phyloP scores from a whole-genome alignment of 2,797 vertebrate genomes.

The Phrynocephalus vlangalii region DNA sequence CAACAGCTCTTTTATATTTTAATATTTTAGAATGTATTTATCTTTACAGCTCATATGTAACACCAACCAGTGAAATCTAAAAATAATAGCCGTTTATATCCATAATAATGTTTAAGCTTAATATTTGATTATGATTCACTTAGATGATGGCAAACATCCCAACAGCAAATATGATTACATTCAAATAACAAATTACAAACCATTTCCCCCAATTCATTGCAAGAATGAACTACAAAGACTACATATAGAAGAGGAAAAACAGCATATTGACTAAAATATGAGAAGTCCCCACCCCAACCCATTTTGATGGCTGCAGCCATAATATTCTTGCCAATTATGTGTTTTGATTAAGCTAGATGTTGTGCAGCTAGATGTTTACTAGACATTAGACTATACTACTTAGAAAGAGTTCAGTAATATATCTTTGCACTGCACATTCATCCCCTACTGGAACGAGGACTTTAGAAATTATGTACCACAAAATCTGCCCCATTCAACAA shows the following conservation, averaged over 20 bases:
- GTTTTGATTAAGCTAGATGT: neutral
- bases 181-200: conserved; percentile 50
- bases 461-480: too few relatives aligned
- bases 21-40: conserved; percentile 34
- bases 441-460: too few relatives aligned
- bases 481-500: too few relatives aligned
- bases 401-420: too few relatives aligned
- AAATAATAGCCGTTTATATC: conserved; percentile 38
- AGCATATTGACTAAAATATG: conserved; percentile 18
- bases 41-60: conserved; percentile 22
- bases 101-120: conserved; percentile 32
- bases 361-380: neutral
- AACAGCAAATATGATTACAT: conserved; percentile 32
- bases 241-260: conserved; percentile 43
- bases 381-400: too few relatives aligned
- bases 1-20: neutral
- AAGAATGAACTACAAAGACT: too few relatives aligned
- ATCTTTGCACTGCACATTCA: too few relatives aligned
- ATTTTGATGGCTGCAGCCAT: conserved; percentile 1
- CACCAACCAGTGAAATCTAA: conserved; percentile 16
- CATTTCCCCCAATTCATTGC: too few relatives aligned
- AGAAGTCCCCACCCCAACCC: neutral
- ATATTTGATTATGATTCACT: conserved; percentile 41
- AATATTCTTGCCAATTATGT: neutral
- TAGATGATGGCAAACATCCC: conserved; percentile 37